phyloP scores from a whole-genome alignment of 2,888 invertebrate genomes.

The Branchinecta sandiegonensis region DNA sequence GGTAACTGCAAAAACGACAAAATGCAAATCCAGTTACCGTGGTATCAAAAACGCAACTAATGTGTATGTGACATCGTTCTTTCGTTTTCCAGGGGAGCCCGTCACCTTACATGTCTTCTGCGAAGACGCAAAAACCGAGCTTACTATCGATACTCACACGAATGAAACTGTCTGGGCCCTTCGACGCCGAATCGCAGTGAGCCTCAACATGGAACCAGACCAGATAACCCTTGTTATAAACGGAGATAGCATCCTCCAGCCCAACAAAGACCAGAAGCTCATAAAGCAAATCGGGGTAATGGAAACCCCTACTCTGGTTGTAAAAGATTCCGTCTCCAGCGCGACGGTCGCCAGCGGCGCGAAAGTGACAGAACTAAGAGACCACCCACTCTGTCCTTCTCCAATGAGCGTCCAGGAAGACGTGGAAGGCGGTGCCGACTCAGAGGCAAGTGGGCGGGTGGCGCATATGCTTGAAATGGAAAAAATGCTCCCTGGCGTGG shows the following conservation, averaged over 20 bases:
- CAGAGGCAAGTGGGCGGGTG: not conserved
- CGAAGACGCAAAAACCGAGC: slow-evolving; percentile 35
- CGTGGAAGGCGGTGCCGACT: not conserved
- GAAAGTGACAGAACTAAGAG: slow-evolving; percentile 26
- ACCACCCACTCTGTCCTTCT: not conserved
- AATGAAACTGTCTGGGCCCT: slow-evolving; percentile 36
- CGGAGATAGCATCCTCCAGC: slow-evolving; percentile 20
- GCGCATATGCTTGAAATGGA: slow-evolving; percentile 30
- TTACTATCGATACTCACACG: slow-evolving; percentile 34
- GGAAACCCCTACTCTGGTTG: slow-evolving; percentile 31
- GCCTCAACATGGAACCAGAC: slow-evolving; percentile 27
- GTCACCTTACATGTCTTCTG: slow-evolving; percentile 33
- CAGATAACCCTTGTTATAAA: slow-evolving; percentile 18
- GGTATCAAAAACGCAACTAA: no score
- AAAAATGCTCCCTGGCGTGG: slow-evolving; percentile 38
- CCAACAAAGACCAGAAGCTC: slow-evolving; percentile 34
- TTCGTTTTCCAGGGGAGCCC: slow-evolving; percentile 32
- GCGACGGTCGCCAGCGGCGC: slow-evolving; percentile 25
- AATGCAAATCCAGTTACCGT: no score
- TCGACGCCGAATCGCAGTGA: slow-evolving; percentile 33
- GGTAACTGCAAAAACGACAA: no score
- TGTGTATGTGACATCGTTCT: not conserved
- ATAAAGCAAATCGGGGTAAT: slow-evolving; percentile 35
- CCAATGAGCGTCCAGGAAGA: slow-evolving; percentile 11
- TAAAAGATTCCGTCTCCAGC: slow-evolving; percentile 24